Evolutionary conservation across 2,888 invertebrate genomes (phyloP), one percentile per base, ranked within the genome.

Genomic region (Drosophila hawaiiensis): DNA sequence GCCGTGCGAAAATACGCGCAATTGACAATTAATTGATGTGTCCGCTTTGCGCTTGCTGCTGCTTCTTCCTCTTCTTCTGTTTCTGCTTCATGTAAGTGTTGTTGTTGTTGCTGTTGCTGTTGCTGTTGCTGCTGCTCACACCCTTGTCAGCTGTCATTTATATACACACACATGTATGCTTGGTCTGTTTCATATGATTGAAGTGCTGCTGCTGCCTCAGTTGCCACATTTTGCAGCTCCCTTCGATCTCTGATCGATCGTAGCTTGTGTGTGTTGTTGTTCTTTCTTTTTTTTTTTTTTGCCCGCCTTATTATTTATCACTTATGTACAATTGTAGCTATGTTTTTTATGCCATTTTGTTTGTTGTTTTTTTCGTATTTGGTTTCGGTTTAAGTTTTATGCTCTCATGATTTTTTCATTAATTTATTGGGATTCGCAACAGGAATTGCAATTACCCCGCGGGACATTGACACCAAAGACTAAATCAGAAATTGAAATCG

Each of bases 21-120:
- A 91, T 90, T 90, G 89, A 86, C 90, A 89, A 91, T 89, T 89
- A 89, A 89, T 89, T 90, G 89, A 89, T 91, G 91, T 82, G 89
- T 89, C 90, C 87, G 91, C 89, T 89, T 67, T 74, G 70, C 73
- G 62, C 60, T 82, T 73, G 64, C 63, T 73, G 64, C 63, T 75
- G 62, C 49, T 69, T 55, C 47, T 22, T 47, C 47, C 14, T 47
- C 25, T 25, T 47, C 22, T 47, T 16, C 22, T 47, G 47, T 22
- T 47, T 22, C 47, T 47, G 47, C 22, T 41, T n/a, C 12, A 41
- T 47, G 43, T 43, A 22, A n/a, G 12, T 50, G 49, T 7, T 47
- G 47, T 64, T 80, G 61, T 59, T 74, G 47, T 49, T 74, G 55
- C 50, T 62, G 61, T 56, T 63, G 62, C 33, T 69, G 59, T 67